Base-by-base conservation (phyloP, 92 coral and sea anemone species). In the Epizoanthus ramosus region DNA sequence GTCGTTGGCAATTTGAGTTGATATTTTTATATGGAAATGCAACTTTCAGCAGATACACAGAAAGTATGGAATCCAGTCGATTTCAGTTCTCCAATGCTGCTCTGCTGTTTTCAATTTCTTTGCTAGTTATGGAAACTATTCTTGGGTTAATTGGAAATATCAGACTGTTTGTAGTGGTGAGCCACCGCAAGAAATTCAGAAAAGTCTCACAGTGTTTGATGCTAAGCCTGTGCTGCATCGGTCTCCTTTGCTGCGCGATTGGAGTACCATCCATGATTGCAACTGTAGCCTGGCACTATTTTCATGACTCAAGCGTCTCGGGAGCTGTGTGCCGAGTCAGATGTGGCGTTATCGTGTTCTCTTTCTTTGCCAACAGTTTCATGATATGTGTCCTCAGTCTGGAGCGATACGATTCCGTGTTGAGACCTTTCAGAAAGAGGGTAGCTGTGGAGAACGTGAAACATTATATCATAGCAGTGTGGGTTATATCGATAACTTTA, bases 331-430 rank as follows among this genome's bases (percentile, higher is more conserved):
- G 74, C 52, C 13, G 28, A 35, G 12, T 43, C 74, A 70, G 52
- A 39, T 12, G 17, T 8, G 74, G 74, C 14, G 21, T 45, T 35
- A 3, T 21, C 6, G 28, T 41, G 12, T 70, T n/a, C 21, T 70
- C 74, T 0, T 70, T 70, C 74, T 70, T 70, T 7, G 74, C 74
- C 31, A 70, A 70, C 74, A 70, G 74, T 18, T 9, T 70, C 28
- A 18, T 53, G 45, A 70, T 70, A 70, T 41, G 57, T 53, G 57
- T 53, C 13, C 74, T 70, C 12, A 70, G 74, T 35, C n/a, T 70
- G 54, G 74, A 41, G 13, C 74, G 57, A 5, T 21, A 70, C 6
- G 74, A 70, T 21, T 70, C 74, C 5, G 45, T 70, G n/a, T 16
- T 41, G 31, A 70, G 74, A 28, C 74, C 74, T 9, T 70, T 70